These are phyloP conservation scores for Cyanistes caeruleus DNA, from an alignment of 2,113 vertebrate species.

Conservation along the genomic window DNA sequence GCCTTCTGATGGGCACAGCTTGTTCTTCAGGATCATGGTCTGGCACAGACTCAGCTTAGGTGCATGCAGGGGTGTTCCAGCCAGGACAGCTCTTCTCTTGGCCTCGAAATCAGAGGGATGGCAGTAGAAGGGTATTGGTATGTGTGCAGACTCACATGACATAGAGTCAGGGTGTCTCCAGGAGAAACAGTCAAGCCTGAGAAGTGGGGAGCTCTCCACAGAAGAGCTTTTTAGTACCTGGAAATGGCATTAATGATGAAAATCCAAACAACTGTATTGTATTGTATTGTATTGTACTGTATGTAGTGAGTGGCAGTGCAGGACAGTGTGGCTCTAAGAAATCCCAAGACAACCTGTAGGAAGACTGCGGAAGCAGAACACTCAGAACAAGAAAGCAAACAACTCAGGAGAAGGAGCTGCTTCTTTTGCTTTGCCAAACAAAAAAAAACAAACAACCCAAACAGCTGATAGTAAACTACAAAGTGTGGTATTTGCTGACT, in stretches of 20 bases:
- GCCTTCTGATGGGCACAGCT: not conserved
- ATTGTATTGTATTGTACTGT: not conserved
- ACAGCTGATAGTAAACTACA: not conserved
- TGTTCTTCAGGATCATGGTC: not conserved
- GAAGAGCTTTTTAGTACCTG: not conserved
- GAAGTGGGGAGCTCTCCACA: not conserved
- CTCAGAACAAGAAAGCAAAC: not conserved
- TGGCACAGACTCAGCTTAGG: not conserved
- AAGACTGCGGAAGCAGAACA: rapidly evolving
- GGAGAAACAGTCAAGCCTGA: not conserved
- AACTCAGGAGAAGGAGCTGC: not conserved
- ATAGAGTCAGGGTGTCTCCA: not conserved
- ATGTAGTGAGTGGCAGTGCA: not conserved
- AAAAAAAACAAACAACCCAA: not conserved
- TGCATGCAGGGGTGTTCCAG: not conserved
- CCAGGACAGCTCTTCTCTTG: not conserved
- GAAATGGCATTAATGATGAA: not conserved
- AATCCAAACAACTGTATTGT: not conserved
- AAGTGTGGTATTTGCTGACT: not conserved
- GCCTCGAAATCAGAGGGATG: not conserved
- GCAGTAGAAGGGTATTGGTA: not conserved
- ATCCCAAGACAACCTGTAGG: not conserved
- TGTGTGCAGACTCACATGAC: not conserved
- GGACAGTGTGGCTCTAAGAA: not conserved
- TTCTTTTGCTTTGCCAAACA: not conserved